Percentiles rank a stretch among this genome's conserved stretches.
These are phyloP conservation scores for Calephelis nemesis DNA, from an alignment of 1,140 invertebrate species.

Conservation along the genomic window DNA sequence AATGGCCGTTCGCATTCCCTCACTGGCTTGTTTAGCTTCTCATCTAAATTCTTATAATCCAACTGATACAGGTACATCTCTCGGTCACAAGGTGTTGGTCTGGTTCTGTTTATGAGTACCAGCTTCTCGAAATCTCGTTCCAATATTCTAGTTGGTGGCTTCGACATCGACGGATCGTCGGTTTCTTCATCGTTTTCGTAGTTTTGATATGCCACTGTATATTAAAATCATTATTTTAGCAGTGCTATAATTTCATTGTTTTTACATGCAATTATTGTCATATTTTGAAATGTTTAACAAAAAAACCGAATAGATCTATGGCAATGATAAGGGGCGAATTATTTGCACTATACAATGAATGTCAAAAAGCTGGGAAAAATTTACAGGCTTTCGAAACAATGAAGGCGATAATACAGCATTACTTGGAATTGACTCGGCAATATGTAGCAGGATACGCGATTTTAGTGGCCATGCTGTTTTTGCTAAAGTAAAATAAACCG, in stretches of 20 bases:
- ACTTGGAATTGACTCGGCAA: not conserved
- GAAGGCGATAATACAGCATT: not conserved
- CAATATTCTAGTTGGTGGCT: conserved; percentile 66
- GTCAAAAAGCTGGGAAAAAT: conserved; percentile 6
- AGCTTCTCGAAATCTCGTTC: conserved; percentile 81
- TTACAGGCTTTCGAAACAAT: conserved; percentile 5
- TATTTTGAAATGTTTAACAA: conserved; percentile 6
- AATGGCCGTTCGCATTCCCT: conserved; percentile 82
- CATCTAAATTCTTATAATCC: conserved; percentile 62
- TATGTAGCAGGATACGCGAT: conserved; percentile 6
- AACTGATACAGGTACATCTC: conserved; percentile 78
- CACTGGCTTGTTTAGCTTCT: conserved; percentile 61
- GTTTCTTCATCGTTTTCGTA: conserved; percentile 75
- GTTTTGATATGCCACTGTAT: conserved; percentile 61
- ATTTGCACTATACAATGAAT: conserved; percentile 15
- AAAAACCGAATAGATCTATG: conserved; percentile 1
- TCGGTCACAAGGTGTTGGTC: conserved; percentile 88
- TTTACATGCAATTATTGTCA: conserved; percentile 28
- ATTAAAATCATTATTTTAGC: conserved; percentile 9
- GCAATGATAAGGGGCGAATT: conserved; percentile 4
- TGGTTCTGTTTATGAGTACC: conserved; percentile 87
- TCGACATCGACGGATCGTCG: conserved; percentile 59
- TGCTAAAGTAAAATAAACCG: not conserved
- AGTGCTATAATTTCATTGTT: not conserved
- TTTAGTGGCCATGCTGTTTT: not conserved